Conservation (phyloP, 2,888 invertebrate genomes). For the Brachycybe producta region DNA sequence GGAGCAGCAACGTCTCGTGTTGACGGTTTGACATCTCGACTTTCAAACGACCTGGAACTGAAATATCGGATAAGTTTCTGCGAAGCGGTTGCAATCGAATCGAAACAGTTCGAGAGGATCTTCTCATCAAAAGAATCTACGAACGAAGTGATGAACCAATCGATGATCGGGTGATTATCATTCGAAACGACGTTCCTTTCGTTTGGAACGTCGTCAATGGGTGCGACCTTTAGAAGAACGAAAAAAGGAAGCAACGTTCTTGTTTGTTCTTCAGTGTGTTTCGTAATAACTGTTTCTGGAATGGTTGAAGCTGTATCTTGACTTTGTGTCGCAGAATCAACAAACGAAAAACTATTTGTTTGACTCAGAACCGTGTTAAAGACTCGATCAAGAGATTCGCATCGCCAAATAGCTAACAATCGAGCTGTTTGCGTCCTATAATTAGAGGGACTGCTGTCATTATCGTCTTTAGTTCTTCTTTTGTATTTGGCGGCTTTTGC, state of each 20-base stretch:
- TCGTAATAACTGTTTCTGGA: too few relatives aligned
- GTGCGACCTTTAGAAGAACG: not conserved
- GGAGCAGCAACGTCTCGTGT: too few relatives aligned
- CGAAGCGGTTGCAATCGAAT: too few relatives aligned
- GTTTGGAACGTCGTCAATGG: not conserved
- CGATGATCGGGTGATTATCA: not conserved
- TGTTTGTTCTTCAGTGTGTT: not conserved
- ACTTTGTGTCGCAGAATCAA: not conserved
- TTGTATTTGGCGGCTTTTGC: not conserved
- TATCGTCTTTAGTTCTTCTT: too few relatives aligned
- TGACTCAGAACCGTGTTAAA: not conserved
- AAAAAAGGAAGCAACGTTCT: constrained; percentile 7
- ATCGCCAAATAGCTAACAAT: constrained; percentile 5
- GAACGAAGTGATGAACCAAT: too few relatives aligned
- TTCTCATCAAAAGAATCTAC: too few relatives aligned
- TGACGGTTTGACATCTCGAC: too few relatives aligned
- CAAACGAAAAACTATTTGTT: not conserved
- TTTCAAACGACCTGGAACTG: too few relatives aligned
- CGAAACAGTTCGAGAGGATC: too few relatives aligned
- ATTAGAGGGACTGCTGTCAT: not conserved
- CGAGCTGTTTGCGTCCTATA: too few relatives aligned
- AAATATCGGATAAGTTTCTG: too few relatives aligned
- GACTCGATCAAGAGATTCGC: not conserved
- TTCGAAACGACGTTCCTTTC: constrained; percentile 2
- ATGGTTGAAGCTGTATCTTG: too few relatives aligned